phyloP scores from a whole-genome alignment of 2,888 invertebrate species.

The Unio delphinus region DNA sequence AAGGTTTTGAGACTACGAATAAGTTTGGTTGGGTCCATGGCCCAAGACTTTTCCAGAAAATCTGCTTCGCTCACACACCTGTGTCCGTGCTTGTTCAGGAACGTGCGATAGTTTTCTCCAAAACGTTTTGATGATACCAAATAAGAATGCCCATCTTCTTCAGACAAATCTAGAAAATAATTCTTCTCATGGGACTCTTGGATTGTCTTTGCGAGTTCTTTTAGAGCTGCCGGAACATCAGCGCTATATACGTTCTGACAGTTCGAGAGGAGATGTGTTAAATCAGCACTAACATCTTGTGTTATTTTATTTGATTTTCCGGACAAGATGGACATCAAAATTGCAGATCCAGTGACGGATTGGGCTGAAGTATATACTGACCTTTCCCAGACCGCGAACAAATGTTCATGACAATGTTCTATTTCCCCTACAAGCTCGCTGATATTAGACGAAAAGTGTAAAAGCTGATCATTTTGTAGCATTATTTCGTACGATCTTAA shows the following conservation, averaged over 20 bases:
- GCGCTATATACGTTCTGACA: constrained; percentile 2
- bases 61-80: constrained; percentile 4
- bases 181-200: background rate
- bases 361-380: background rate
- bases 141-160: background rate
- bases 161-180: background rate
- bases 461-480: too few relatives aligned
- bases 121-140: too few relatives aligned
- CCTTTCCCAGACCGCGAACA: background rate
- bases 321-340: background rate
- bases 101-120: background rate
- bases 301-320: background rate
- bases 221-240: constrained; percentile 1
- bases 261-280: constrained; percentile 2
- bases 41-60: constrained; percentile 7
- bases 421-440: too few relatives aligned
- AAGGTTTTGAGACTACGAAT: constrained; percentile 1
- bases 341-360: background rate
- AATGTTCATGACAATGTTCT: too few relatives aligned
- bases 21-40: background rate
- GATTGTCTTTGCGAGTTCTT: constrained; percentile 2
- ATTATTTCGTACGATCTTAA: too few relatives aligned
- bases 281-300: background rate
- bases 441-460: too few relatives aligned
- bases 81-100: constrained; percentile 5